Percentiles rank a stretch among this genome's conserved stretches.
Evolutionary conservation across 2,797 vertebrate species (phyloP).

Genomic region (Ceyx erithaca): DNA sequence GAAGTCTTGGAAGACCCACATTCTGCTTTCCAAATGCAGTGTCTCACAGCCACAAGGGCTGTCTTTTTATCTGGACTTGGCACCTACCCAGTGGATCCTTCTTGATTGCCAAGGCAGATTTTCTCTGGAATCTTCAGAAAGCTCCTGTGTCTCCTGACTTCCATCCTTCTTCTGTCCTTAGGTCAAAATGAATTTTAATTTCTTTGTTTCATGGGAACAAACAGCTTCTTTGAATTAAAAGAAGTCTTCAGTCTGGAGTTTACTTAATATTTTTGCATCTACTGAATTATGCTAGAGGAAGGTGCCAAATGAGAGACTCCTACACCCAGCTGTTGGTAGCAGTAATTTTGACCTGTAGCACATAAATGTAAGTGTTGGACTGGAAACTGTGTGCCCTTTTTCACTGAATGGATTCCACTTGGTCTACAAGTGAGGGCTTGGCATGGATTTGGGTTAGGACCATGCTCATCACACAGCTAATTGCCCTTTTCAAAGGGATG

Average conservation of each 20-base stretch:
- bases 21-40: background rate
- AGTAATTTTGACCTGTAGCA: background rate
- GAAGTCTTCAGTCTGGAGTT: background rate
- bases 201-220: background rate
- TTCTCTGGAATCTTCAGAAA: background rate
- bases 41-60: background rate
- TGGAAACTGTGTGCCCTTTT: background rate
- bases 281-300: conserved; percentile 1
- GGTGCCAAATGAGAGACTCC: background rate
- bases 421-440: background rate
- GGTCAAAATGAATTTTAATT: conserved; percentile 25
- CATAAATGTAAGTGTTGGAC: background rate
- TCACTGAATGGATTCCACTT: background rate
- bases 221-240: background rate
- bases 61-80: conserved; percentile 8
- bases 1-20: background rate
- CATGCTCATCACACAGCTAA: background rate
- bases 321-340: background rate
- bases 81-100: background rate
- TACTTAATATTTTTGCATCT: background rate
- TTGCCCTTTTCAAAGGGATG: background rate
- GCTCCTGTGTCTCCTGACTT: background rate
- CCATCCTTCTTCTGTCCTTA: background rate
- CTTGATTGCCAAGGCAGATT: background rate
- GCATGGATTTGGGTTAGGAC: background rate